phyloP scores from a whole-genome alignment of 2,113 vertebrate species.

The Tragulus kanchil region DNA sequence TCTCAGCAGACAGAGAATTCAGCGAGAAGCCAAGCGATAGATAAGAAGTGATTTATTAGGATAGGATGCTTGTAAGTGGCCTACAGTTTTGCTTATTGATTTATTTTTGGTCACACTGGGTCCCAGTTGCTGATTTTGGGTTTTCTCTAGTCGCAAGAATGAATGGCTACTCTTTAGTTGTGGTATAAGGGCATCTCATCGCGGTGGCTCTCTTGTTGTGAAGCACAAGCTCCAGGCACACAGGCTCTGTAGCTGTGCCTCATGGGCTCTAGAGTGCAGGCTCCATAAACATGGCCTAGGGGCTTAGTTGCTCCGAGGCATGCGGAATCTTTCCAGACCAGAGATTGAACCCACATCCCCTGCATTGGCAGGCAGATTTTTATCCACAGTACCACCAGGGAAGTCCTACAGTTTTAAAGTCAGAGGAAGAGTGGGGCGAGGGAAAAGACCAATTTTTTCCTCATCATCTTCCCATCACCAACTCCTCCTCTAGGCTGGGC shows the following conservation, averaged over 20 bases:
- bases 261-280: not conserved
- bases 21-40: not conserved
- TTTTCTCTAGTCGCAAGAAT: not conserved
- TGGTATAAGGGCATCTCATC: not conserved
- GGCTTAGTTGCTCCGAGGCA: not conserved
- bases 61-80: not conserved
- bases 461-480: not conserved
- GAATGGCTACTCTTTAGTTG: not conserved
- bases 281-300: not conserved
- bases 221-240: not conserved
- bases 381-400: not conserved
- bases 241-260: not conserved
- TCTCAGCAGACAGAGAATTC: not conserved
- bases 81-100: not conserved
- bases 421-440: not conserved
- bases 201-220: not conserved
- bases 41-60: no score
- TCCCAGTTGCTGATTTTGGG: not conserved
- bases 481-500: not conserved
- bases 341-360: not conserved
- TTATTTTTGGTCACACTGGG: not conserved
- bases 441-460: not conserved
- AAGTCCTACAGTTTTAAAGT: not conserved
- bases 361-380: not conserved
- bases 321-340: not conserved